Base-by-base conservation (phyloP, 2,797 vertebrate genomes). In the Tapera naevia region DNA sequence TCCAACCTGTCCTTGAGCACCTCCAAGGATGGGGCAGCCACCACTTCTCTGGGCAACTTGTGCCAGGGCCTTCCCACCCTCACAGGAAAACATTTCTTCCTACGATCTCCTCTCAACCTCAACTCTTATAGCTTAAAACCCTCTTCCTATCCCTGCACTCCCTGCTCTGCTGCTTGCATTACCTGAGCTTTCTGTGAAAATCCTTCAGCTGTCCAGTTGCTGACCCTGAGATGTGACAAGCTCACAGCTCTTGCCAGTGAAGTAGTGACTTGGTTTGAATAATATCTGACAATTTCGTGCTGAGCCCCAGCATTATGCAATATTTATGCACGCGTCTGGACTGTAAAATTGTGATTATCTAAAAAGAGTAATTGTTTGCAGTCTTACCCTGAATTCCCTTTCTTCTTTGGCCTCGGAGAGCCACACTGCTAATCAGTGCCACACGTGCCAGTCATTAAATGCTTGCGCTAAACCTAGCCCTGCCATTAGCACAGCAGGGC, bases 291-390 rank as follows among this genome's bases (percentile, higher is more conserved):
- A 96, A 97, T 97, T 96, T 95, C 46, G 83, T 86, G 89, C 94
- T 95, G 95, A 96, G 89, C 62, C 66, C 58, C 53, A 19, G 81
- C 69, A n/a, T 94, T 94, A 92, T 95, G 91, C 92, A 95, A 95
- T 97, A 96, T 97, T 97, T 96, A 95, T 97, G 91, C 84, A 21
- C 41, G 89, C n/a, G 91, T 93, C 95, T 96, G 93, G 96, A 92
- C 89, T 97, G 95, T 94, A 94, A 97, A 97, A 75, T 84, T 91
- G 91, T 83, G 96, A 97, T 97, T 97, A 97, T 97, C 79, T 81
- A 72, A 97, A 96, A 95, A 95, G 93, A 97, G 88, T 97, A 88
- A 97, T 97, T 97, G 95, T 96, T 97, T 94, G 94, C 93, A 83
- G 85, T 72, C 85, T 97, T 89, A 39, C 56, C 10, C 65, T 62